Conservation (phyloP, 2,113 vertebrate genomes). For the Ornithorhynchus anatinus region DNA sequence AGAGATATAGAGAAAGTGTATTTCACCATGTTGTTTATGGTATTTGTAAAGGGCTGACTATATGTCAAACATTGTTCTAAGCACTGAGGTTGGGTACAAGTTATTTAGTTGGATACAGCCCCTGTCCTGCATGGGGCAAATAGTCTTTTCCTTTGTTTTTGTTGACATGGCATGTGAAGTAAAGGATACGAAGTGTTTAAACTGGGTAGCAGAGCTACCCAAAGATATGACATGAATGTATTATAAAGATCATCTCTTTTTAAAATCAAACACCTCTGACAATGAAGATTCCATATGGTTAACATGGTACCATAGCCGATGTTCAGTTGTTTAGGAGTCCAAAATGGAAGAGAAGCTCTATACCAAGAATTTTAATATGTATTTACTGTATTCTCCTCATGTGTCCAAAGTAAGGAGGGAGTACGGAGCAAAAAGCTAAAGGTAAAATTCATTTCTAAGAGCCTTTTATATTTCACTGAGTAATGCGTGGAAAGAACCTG, state of each 20-base stretch:
- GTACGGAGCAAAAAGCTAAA: not conserved
- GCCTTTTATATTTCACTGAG: no score
- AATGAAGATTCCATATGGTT: slow-evolving; percentile 34
- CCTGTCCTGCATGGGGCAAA: not conserved
- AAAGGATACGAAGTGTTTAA: not conserved
- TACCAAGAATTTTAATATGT: not conserved
- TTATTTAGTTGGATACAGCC: no score
- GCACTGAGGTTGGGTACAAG: no score
- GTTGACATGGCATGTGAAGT: not conserved
- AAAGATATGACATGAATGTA: not conserved
- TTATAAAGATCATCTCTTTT: slow-evolving; percentile 34
- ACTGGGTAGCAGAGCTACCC: not conserved
- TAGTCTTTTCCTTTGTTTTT: not conserved
- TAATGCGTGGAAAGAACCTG: no score
- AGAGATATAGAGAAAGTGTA: not conserved
- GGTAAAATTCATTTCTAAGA: no score
- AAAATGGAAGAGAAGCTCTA: not conserved
- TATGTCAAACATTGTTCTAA: no score
- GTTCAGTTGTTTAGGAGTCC: not conserved
- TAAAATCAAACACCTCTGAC: slow-evolving; percentile 43
- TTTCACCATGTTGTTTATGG: no score
- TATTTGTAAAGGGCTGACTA: no score
- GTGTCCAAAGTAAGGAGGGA: not conserved
- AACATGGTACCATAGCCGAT: slow-evolving; percentile 18
- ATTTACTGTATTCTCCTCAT: not conserved